phyloP scores from a whole-genome alignment of 2,888 invertebrate genomes.

The Pollenia griseotomentosa region DNA sequence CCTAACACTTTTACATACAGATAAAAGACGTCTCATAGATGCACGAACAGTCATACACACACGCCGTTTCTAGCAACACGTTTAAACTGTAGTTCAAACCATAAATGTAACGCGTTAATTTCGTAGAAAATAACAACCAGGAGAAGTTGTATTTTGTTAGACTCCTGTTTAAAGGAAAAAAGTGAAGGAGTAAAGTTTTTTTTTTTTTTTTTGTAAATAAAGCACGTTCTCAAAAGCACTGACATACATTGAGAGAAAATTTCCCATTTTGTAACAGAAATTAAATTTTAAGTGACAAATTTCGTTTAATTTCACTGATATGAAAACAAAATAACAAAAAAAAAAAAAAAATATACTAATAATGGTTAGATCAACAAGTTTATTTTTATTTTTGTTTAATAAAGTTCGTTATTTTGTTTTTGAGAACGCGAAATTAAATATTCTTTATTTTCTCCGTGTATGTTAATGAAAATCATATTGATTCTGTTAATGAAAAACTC shows the following conservation, averaged over 20 bases:
- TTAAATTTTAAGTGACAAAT: background rate
- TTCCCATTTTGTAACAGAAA: background rate
- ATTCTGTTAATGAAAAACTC: background rate
- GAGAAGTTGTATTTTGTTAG: constrained; percentile 8
- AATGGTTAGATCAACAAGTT: too few species aligned
- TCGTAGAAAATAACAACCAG: constrained; percentile 23
- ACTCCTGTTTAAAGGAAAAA: background rate
- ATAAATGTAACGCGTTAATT: constrained; percentile 54
- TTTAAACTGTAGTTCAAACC: constrained; percentile 28
- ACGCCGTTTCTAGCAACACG: too few species aligned
- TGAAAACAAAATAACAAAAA: too few species aligned
- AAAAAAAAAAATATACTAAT: too few species aligned
- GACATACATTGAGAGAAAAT: background rate
- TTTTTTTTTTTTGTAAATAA: background rate
- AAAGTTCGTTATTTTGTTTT: too few species aligned
- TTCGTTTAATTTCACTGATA: too few species aligned
- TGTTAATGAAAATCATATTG: background rate
- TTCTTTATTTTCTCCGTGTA: background rate
- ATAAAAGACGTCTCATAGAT: background rate
- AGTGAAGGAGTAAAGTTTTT: background rate
- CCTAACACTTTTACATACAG: background rate
- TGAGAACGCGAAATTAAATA: too few species aligned
- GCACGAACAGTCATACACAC: background rate
- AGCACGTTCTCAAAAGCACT: background rate
- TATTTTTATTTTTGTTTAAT: too few species aligned